Percentiles rank a stretch among this genome's conserved stretches.
These are phyloP conservation scores for Hermaeophaga mercurialis DNA, from an alignment of 2,888 invertebrate species.

Conservation along the genomic window DNA sequence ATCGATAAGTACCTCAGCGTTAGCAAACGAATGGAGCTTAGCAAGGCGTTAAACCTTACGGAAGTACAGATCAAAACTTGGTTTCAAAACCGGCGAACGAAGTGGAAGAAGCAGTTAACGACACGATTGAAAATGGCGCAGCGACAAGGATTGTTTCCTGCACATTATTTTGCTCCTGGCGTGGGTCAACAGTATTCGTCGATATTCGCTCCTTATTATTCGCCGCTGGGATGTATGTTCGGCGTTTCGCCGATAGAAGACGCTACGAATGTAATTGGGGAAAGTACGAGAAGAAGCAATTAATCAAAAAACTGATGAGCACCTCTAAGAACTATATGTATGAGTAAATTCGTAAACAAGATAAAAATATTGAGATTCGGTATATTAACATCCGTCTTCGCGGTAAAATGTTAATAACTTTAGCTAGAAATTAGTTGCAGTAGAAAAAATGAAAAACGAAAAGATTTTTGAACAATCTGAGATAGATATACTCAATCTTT, in stretches of 20 bases:
- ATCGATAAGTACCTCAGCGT: slow-evolving; percentile 95
- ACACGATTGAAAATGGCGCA: slow-evolving; percentile 88
- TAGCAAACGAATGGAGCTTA: slow-evolving; percentile 91
- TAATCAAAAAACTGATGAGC: no score
- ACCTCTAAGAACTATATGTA: no score
- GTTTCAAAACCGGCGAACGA: slow-evolving; percentile 89
- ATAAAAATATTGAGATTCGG: no score
- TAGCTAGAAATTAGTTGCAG: no score
- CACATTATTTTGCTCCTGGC: slow-evolving; percentile 68
- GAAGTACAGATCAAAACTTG: slow-evolving; percentile 97
- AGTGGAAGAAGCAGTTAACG: slow-evolving; percentile 97
- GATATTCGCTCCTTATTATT: slow-evolving; percentile 66
- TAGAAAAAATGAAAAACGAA: no score
- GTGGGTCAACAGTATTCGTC: slow-evolving; percentile 64
- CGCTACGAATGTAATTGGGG: slow-evolving; percentile 35
- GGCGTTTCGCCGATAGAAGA: slow-evolving; percentile 61
- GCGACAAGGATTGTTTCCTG: slow-evolving; percentile 77
- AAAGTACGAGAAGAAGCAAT: background rate
- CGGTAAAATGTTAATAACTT: no score
- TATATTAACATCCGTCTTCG: no score
- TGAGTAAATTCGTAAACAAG: no score
- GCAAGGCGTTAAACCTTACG: slow-evolving; percentile 84
- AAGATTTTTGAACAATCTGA: no score
- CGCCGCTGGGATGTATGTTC: slow-evolving; percentile 67
- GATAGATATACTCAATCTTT: no score